Conservation (phyloP, 2,888 invertebrate species). For the Helobdella robusta region DNA sequence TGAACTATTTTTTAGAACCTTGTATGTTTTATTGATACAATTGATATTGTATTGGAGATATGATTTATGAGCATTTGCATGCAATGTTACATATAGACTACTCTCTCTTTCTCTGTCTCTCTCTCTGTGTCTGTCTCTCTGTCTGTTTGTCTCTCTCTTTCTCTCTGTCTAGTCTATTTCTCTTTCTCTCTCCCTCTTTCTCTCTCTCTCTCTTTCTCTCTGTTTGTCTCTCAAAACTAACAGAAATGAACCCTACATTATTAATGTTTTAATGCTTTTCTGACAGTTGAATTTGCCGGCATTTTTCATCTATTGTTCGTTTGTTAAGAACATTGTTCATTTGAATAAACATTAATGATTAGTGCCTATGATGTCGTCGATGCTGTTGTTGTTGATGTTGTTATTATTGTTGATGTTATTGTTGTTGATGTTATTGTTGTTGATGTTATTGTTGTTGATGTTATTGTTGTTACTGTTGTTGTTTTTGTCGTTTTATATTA, state of each 20-base stretch:
- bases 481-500: not conserved
- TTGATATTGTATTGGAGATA: no score
- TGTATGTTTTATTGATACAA: no score
- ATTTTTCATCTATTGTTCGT: not conserved
- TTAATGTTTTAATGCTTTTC: no score
- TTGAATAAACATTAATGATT: no score
- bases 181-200: slow-evolving; percentile 3
- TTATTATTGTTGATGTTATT: not conserved
- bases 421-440: not conserved
- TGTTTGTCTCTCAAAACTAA: no score
- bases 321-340: not conserved
- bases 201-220: slow-evolving; percentile 4
- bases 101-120: not conserved
- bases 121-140: not conserved
- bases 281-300: not conserved
- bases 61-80: no score
- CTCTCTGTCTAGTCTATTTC: no score
- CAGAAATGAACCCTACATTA: no score
- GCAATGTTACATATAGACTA: no score
- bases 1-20: no score
- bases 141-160: slow-evolving; percentile 4
- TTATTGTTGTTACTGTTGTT: not conserved
- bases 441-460: not conserved
- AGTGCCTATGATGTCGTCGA: not conserved
- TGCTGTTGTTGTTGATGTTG: not conserved